These are phyloP conservation scores for Hirtodrosophila alboralis DNA, from an alignment of 2,888 invertebrate genomes.

Conservation along the genomic window DNA sequence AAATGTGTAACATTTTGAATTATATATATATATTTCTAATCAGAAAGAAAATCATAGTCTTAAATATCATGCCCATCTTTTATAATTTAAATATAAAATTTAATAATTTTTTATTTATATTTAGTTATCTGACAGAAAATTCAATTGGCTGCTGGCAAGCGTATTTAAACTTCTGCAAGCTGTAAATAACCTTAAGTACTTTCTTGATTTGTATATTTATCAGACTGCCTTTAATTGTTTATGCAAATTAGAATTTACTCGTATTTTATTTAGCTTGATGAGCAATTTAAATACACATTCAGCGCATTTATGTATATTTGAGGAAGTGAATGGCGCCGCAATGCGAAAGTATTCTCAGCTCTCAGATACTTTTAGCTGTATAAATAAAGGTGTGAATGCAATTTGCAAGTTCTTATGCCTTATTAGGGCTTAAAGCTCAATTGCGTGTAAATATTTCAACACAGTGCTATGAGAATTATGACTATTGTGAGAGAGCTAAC, in stretches of 20 bases:
- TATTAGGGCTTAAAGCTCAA: slow-evolving; percentile 22
- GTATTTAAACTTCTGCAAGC: too few species aligned
- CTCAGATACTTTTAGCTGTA: slow-evolving; percentile 44
- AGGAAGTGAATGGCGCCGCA: slow-evolving; percentile 63
- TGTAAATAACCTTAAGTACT: too few species aligned
- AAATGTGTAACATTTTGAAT: too few species aligned
- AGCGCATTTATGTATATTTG: slow-evolving; percentile 18
- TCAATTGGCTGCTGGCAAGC: too few species aligned
- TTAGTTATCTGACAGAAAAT: too few species aligned
- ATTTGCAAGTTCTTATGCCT: slow-evolving; percentile 31
- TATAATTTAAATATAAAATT: too few species aligned
- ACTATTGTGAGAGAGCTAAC: slow-evolving; percentile 12
- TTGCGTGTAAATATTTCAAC: slow-evolving; percentile 34
- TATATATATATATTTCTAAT: too few species aligned
- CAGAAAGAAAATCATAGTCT: too few species aligned
- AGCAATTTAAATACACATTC: slow-evolving; percentile 59
- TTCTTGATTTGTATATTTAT: too few species aligned
- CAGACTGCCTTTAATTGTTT: slow-evolving; percentile 69
- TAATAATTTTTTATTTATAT: too few species aligned
- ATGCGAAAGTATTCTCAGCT: slow-evolving; percentile 33
- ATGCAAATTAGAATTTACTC: slow-evolving; percentile 69
- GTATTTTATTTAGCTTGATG: slow-evolving; percentile 36
- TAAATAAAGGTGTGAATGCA: slow-evolving; percentile 68
- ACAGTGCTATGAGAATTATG: too few species aligned
- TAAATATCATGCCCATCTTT: too few species aligned